Evolutionary conservation across 2,888 invertebrate species (phyloP), one percentile per base, ranked within the genome.

Genomic region (Bellardia pandia): DNA sequence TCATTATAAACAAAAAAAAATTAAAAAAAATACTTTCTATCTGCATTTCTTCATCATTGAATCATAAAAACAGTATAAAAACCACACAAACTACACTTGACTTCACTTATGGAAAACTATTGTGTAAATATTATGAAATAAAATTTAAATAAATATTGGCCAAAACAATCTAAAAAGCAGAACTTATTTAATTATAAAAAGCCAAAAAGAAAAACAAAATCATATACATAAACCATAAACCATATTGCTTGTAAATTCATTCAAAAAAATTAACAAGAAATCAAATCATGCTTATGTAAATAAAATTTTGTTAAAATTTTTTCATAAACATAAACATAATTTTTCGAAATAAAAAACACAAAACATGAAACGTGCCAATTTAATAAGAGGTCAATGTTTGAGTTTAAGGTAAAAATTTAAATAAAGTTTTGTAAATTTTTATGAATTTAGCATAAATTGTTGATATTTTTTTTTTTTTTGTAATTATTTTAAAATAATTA

Each of bases 381-480:
- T 92, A 89, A 91, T 92, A 90, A 92, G 92, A 89, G 92, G 91
- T 89, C 92, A 91, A 89, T 91, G 91, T 90, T 90, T 92, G 89
- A 92, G 92, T 86, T 88, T 91, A 91, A 92, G 92, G 92, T 92
- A 92, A 91, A 85, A 37, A 7, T 62, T 58, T 51, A 53, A 45
- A 23, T 40, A 40, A 2, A 14, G 1, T 69, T 76, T 62, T 71
- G 16, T 51, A 11, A n/a, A 62, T 23, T 13, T 14, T 51, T 37
- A 23, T 37, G 11, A 23, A 58, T 60, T 23, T 11, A 14, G 5
- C 23, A 8, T 60, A 48, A n/a, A 62, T 8, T 23, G 16, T 51
- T 30, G 5, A 8, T 14, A 37, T 23, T 48, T 37, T 66, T 45
- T 42, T 4, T 68, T 14, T 45, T 48, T 37, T 48, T 8, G 7